Conservation (phyloP, 2,797 vertebrate genomes). For the Cuniculus paca region DNA sequence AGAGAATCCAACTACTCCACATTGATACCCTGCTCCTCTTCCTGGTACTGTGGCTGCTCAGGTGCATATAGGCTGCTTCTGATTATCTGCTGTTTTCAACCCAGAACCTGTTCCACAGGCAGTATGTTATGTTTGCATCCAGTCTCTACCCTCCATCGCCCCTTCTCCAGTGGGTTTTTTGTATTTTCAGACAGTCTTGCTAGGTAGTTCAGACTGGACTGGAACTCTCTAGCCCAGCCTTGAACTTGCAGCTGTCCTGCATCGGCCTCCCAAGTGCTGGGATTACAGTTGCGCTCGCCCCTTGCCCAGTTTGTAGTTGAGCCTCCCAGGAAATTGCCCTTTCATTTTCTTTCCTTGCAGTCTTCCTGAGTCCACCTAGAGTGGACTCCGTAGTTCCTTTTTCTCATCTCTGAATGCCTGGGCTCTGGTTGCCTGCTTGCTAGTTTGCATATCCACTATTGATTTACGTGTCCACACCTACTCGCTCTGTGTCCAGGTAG, state of each 20-base stretch:
- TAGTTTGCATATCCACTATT: neutral
- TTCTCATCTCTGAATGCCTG: neutral
- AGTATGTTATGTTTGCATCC: too few relatives aligned
- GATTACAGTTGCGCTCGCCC: neutral
- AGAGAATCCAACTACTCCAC: neutral
- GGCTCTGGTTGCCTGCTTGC: neutral
- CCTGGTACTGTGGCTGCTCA: neutral
- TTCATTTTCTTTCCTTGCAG: neutral
- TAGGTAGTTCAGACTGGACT: neutral
- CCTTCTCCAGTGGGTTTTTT: neutral
- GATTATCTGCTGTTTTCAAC: neutral
- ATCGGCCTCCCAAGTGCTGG: neutral
- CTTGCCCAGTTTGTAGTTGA: neutral
- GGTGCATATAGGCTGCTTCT: neutral
- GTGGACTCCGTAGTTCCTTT: neutral
- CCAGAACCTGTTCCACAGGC: too few relatives aligned
- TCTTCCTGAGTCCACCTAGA: neutral
- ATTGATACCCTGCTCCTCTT: neutral
- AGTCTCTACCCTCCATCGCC: neutral
- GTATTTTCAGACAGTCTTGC: neutral
- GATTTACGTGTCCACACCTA: neutral
- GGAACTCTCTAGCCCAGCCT: neutral
- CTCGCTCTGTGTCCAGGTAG: neutral
- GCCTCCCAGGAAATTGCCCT: neutral
- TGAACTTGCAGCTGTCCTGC: neutral